Percentiles rank a stretch among this genome's conserved stretches.
These are phyloP conservation scores for Pocota personata DNA, from an alignment of 2,888 invertebrate genomes.

Conservation along the genomic window DNA sequence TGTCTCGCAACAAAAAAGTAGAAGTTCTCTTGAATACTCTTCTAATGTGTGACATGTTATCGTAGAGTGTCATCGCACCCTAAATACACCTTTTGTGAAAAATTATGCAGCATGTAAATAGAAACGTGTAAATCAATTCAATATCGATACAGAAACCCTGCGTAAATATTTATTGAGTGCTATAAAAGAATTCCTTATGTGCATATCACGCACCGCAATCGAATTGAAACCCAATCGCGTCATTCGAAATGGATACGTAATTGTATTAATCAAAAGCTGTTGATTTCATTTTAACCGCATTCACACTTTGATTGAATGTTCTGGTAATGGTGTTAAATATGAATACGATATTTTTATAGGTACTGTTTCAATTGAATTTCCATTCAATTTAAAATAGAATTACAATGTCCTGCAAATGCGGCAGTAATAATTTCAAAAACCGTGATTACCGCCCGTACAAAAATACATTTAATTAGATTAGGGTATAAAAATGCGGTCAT, in stretches of 20 bases:
- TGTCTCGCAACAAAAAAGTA: background rate
- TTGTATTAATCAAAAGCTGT: too few species aligned
- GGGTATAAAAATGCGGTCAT: too few species aligned
- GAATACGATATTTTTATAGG: too few species aligned
- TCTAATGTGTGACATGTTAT: background rate
- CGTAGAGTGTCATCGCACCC: background rate
- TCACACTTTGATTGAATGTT: too few species aligned
- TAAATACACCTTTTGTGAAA: background rate
- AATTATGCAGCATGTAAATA: background rate
- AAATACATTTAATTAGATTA: too few species aligned
- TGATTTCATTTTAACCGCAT: too few species aligned
- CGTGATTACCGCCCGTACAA: too few species aligned
- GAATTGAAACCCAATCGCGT: background rate
- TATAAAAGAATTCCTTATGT: background rate
- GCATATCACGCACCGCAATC: background rate
- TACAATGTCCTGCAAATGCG: too few species aligned
- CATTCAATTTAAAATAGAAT: too few species aligned
- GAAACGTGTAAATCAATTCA: background rate
- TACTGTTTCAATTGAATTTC: too few species aligned
- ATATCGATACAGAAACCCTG: background rate
- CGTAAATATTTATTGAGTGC: background rate
- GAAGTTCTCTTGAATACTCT: background rate
- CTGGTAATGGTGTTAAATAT: too few species aligned
- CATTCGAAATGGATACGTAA: background rate
- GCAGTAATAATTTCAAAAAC: too few species aligned